These are phyloP conservation scores for Rhea americana DNA, from an alignment of 2,113 vertebrate genomes.

Conservation along the genomic window DNA sequence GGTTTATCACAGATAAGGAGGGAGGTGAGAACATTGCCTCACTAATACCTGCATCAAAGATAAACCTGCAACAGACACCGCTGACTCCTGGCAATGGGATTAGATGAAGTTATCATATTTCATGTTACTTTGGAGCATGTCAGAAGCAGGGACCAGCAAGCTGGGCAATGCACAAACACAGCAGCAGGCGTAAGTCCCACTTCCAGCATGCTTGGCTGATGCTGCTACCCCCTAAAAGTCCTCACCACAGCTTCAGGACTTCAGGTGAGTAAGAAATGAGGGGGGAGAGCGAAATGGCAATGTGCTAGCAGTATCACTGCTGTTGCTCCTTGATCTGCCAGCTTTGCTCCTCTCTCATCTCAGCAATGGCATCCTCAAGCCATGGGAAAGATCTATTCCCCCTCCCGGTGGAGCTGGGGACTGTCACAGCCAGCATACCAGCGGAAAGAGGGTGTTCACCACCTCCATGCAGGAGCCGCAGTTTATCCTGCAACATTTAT, in stretches of 20 bases:
- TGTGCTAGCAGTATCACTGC: no score
- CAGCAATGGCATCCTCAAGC: no score
- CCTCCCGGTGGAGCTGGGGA: no score
- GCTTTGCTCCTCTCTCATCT: no score
- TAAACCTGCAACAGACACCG: not conserved
- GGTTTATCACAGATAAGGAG: not conserved
- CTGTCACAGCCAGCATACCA: no score
- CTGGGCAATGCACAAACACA: not conserved
- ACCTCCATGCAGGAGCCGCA: no score
- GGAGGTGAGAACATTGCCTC: not conserved
- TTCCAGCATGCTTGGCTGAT: not conserved
- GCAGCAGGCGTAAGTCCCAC: not conserved
- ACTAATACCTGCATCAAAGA: no score
- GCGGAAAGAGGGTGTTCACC: no score
- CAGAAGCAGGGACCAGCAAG: not conserved
- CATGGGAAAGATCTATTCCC: no score
- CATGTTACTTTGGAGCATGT: not conserved
- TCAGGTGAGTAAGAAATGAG: not conserved
- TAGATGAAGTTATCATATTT: not conserved
- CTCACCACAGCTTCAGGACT: not conserved
- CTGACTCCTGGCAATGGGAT: no score
- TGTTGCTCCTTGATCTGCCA: not conserved
- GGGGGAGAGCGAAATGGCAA: not conserved
- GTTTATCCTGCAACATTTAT: not conserved
- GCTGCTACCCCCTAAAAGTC: not conserved